phyloP scores from a whole-genome alignment of 2,888 invertebrate species.

The Noctua pronuba region DNA sequence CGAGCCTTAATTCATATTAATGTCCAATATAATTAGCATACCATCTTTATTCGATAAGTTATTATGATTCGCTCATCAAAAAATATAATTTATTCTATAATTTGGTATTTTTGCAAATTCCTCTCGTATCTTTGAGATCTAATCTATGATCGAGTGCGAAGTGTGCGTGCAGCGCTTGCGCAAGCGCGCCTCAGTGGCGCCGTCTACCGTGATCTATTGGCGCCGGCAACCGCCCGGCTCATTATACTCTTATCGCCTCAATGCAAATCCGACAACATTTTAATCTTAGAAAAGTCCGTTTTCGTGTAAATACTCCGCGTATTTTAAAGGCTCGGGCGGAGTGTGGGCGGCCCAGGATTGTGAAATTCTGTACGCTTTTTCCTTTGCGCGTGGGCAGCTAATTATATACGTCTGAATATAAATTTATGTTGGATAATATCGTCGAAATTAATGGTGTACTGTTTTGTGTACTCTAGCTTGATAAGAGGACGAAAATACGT shows the following conservation, averaged over 20 bases:
- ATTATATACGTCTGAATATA: constrained; percentile 85
- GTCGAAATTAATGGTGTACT: constrained; percentile 73
- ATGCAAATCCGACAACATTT: constrained; percentile 85
- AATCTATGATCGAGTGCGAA: constrained; percentile 72
- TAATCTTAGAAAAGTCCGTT: constrained; percentile 79
- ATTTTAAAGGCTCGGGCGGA: constrained; percentile 71
- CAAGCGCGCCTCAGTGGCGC: constrained; percentile 82
- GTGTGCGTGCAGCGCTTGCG: constrained; percentile 75
- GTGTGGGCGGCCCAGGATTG: constrained; percentile 80
- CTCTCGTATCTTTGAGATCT: constrained; percentile 65
- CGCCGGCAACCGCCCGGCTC: constrained; percentile 78
- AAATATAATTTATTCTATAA: constrained; percentile 17
- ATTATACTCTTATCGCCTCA: constrained; percentile 84
- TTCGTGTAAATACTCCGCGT: constrained; percentile 81
- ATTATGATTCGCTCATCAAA: constrained; percentile 21
- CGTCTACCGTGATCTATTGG: constrained; percentile 87
- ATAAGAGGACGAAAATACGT: constrained; percentile 67
- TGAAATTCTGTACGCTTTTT: constrained; percentile 86
- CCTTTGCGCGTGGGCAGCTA: constrained; percentile 83
- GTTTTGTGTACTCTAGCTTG: constrained; percentile 69
- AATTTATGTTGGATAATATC: constrained; percentile 83
- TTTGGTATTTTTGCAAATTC: constrained; percentile 60
- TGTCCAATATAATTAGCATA: constrained; percentile 49
- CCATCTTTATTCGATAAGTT: constrained; percentile 25
- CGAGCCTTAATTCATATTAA: constrained; percentile 49